Conservation (phyloP, 2,888 invertebrate genomes). For the Clanis bilineata region DNA sequence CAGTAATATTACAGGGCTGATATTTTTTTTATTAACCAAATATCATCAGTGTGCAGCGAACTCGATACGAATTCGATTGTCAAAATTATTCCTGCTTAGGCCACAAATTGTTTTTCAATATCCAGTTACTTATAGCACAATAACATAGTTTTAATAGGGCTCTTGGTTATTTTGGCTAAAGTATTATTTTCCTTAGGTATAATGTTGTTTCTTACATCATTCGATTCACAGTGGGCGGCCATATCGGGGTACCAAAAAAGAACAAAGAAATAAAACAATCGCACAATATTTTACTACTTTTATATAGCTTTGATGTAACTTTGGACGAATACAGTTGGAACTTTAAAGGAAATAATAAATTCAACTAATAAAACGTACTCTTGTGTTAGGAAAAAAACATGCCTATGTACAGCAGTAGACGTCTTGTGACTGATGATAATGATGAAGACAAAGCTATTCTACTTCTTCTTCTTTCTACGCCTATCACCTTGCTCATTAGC, state of each 20-base stretch:
- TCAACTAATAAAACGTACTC: neutral
- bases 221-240: neutral
- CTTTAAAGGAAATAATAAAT: neutral
- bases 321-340: neutral
- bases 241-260: neutral
- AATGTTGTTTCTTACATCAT: neutral
- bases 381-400: too few species aligned
- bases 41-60: too few species aligned
- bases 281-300: conserved; percentile 3
- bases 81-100: too few species aligned
- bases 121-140: neutral
- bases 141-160: too few species aligned
- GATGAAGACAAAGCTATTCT: too few species aligned
- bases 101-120: neutral
- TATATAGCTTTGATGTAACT: neutral
- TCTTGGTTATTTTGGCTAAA: neutral
- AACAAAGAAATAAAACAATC: conserved; percentile 1
- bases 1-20: too few species aligned
- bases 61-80: too few species aligned
- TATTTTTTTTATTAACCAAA: too few species aligned
- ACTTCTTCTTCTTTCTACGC: too few species aligned
- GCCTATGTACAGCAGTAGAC: too few species aligned
- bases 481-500: too few species aligned
- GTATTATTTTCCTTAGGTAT: neutral
- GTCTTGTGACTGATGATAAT: too few species aligned